These are phyloP conservation scores for Callionymus lyra DNA, from an alignment of 2,113 vertebrate genomes.

Conservation along the genomic window DNA sequence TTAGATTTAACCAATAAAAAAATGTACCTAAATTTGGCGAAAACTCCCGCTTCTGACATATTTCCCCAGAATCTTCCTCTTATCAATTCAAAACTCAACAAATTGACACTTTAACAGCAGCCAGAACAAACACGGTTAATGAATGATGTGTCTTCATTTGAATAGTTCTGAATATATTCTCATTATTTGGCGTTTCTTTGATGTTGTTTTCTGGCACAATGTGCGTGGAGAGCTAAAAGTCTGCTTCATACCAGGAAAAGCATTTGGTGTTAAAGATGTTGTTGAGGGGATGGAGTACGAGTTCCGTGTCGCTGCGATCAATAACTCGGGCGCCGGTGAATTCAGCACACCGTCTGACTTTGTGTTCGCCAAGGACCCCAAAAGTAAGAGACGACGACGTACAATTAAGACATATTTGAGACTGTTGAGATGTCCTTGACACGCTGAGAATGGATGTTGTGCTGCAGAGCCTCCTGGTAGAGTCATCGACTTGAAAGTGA, in stretches of 20 bases:
- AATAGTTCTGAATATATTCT: no score
- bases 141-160: no score
- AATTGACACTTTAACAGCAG: no score
- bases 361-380: slow-evolving; percentile 73
- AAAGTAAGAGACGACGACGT: slow-evolving; percentile 79
- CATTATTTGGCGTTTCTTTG: neutral
- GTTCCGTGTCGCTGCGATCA: slow-evolving; percentile 80
- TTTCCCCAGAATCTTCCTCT: no score
- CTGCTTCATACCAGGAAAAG: slow-evolving; percentile 58
- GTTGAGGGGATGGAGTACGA: slow-evolving; percentile 79
- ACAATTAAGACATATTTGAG: slow-evolving; percentile 3
- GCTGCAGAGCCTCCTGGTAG: slow-evolving; percentile 73
- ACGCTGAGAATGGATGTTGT: slow-evolving; percentile 15
- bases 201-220: neutral
- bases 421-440: neutral
- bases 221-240: neutral
- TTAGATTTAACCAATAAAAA: no score
- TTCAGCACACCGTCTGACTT: slow-evolving; percentile 73
- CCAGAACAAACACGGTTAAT: no score
- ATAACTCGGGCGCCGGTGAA: slow-evolving; percentile 75
- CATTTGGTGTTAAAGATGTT: slow-evolving; percentile 63
- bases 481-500: slow-evolving; percentile 76
- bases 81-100: no score
- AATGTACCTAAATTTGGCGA: no score
- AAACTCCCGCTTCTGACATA: no score